Conservation (phyloP, 2,797 vertebrate species). For the Alcedo quadribrachys region DNA sequence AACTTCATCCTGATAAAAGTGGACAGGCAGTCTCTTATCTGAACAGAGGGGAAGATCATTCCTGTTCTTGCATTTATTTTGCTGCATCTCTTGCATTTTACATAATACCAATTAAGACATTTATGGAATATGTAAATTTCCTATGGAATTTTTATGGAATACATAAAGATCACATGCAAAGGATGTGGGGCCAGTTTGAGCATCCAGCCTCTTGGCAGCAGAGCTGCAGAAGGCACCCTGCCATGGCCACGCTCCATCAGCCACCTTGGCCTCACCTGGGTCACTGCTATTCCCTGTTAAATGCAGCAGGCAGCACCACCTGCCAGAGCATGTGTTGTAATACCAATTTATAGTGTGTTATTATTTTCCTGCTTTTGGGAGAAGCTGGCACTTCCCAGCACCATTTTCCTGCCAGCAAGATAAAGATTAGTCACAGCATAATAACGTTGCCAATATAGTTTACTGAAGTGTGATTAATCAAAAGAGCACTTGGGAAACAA, state of each 20-base stretch:
- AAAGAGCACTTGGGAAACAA: constrained; percentile 2
- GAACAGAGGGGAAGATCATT: not conserved
- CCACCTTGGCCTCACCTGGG: not conserved
- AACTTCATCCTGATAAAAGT: not conserved
- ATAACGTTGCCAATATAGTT: not conserved
- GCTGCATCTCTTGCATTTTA: not conserved
- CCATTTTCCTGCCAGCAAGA: not conserved
- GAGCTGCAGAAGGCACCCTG: not conserved
- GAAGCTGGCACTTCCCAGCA: constrained; percentile 8
- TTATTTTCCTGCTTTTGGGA: not conserved
- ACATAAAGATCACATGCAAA: not conserved
- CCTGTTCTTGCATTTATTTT: not conserved
- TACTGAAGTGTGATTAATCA: constrained; percentile 15
- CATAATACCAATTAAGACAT: not conserved
- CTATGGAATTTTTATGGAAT: too few species aligned
- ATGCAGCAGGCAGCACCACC: not conserved
- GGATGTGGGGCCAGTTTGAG: not conserved
- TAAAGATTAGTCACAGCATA: not conserved
- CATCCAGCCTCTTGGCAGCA: rapidly evolving
- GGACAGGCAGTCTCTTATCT: not conserved
- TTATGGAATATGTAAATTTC: not conserved
- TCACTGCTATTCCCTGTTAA: not conserved
- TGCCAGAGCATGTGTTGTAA: not conserved
- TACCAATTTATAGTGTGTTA: not conserved
- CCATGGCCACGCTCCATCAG: not conserved